These are phyloP conservation scores for Abscondita cerata DNA, from an alignment of 2,888 invertebrate species.

Conservation along the genomic window DNA sequence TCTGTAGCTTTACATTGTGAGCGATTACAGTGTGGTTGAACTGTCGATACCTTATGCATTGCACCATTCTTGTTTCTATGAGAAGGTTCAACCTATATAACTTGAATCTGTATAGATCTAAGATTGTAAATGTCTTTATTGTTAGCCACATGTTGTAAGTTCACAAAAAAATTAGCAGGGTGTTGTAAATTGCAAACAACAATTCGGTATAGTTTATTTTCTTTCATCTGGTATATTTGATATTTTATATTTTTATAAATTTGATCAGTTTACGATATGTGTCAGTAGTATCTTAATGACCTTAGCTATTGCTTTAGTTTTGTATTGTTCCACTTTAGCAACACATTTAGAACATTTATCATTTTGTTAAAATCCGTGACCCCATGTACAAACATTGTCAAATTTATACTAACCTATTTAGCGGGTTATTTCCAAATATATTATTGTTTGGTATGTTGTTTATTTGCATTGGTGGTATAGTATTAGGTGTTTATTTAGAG, in stretches of 20 bases:
- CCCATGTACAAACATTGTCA: background rate
- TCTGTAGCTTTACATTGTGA: slow-evolving; percentile 7
- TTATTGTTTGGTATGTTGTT: background rate
- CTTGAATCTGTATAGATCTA: too few species aligned
- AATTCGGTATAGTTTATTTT: too few species aligned
- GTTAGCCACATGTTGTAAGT: background rate
- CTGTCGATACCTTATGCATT: background rate
- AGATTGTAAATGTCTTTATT: too few species aligned
- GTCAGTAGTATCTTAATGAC: background rate
- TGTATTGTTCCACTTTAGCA: background rate
- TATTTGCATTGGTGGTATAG: background rate
- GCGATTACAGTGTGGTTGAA: background rate
- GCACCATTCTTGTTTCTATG: background rate
- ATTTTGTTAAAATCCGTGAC: background rate
- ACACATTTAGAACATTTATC: background rate
- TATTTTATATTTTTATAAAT: too few species aligned
- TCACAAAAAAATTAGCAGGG: background rate
- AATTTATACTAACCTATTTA: background rate
- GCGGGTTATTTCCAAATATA: background rate
- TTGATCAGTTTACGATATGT: too few species aligned
- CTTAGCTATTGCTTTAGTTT: background rate
- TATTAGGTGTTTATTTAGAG: background rate
- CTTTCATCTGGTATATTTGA: too few species aligned
- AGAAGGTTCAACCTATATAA: too few species aligned
- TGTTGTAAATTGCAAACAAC: background rate